These are phyloP conservation scores for Trichonephila clavata DNA, from an alignment of 1,140 invertebrate genomes.

Conservation along the genomic window DNA sequence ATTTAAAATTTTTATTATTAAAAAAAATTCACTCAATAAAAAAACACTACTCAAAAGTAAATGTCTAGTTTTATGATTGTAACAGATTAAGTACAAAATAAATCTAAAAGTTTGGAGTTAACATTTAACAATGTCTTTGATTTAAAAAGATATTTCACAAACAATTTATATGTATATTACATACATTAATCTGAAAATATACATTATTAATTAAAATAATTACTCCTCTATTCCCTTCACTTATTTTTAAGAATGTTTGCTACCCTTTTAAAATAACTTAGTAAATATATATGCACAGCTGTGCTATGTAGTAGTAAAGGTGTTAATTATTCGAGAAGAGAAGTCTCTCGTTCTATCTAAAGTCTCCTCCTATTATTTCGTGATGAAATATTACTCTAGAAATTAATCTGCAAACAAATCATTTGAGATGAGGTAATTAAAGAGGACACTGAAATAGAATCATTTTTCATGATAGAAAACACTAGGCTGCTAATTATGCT, in stretches of 20 bases:
- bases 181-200: not conserved
- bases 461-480: conserved; percentile 51
- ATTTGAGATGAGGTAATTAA: conserved; percentile 65
- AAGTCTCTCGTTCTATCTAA: not conserved
- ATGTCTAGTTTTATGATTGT: no score
- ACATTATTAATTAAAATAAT: conserved; percentile 6
- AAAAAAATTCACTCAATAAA: no score
- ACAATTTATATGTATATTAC: no score
- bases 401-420: conserved; percentile 57
- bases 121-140: no score
- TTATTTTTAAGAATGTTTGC: not conserved
- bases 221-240: not conserved
- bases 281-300: not conserved
- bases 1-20: no score
- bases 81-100: no score
- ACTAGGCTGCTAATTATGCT: conserved; percentile 34
- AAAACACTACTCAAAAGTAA: no score
- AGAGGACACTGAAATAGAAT: conserved; percentile 5
- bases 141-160: no score
- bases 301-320: not conserved
- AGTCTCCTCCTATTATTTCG: not conserved
- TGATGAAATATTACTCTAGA: conserved; percentile 1
- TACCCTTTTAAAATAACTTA: not conserved
- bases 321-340: conserved; percentile 13
- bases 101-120: no score